Base-by-base conservation (phyloP, 1,140 invertebrate species). In the Drosophila serrata region DNA sequence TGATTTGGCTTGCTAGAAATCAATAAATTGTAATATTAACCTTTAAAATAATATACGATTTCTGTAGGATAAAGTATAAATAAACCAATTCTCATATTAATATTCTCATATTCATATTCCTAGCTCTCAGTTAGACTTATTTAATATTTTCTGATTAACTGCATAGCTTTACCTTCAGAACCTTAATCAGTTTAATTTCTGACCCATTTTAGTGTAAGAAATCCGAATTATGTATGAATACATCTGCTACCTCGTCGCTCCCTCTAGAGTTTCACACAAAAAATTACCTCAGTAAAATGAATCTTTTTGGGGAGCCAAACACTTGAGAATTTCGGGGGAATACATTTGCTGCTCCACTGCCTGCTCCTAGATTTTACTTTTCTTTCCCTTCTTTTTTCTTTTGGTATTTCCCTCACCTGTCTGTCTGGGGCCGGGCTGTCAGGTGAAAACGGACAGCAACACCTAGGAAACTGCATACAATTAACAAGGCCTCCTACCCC, bases 391-490 rank as follows among this genome's bases (percentile, higher is more conserved):
- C 27, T 19, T 49, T 39, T 19, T 61, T 39, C 27, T 61, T 40
- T 39, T 17, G 29, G n/a, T 31, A 39, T 39, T 56, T 70, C 33
- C 67, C 48, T 56, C 63, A 67, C 31, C 62, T 70, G 65, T 72
- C 68, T 70, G 63, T 45, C 64, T 29, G 67, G 19, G 48, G 48
- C 39, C 39, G 64, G 42, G 27, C 63, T 69, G 68, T 72, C 68
- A 55, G 65, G 39, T 51, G 53, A 31, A 53, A 78, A 64, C 61
- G 27, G 46, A 63, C 60, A 55, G 68, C 63, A 81, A 78, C 82
- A 86, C 82, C 81, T 79, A 63, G 73, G 68, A 86, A 84, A 67
- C 79, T 86, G 82, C 82, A 86, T 81, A 87, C 82, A 86, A 86
- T 86, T 86, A 85, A 76, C 79, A 86, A 69, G 39, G 49, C 51